These are phyloP conservation scores for Temnothorax unifasciatus DNA, from an alignment of 2,888 invertebrate genomes.

Conservation along the genomic window DNA sequence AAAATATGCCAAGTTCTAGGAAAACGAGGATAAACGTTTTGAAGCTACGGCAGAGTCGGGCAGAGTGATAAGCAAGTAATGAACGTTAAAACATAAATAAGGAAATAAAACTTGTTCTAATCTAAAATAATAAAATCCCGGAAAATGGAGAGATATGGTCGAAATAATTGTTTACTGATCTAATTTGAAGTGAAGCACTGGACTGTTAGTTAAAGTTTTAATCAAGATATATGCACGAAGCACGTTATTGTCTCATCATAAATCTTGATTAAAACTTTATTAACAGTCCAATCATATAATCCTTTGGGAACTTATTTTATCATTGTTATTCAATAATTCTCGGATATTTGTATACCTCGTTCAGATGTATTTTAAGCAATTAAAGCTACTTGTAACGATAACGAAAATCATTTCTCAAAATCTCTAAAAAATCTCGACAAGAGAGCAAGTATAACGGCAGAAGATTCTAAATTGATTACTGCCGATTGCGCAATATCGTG, in stretches of 20 bases:
- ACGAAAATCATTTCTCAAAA: background rate
- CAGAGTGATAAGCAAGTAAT: background rate
- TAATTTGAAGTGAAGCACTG: background rate
- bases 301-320: background rate
- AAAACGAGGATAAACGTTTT: background rate
- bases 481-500: constrained; percentile 78
- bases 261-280: background rate
- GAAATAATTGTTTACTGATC: background rate
- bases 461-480: constrained; percentile 64
- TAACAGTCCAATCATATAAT: background rate
- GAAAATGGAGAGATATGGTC: background rate
- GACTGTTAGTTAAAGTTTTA: too few relatives aligned
- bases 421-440: constrained; percentile 7
- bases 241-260: background rate
- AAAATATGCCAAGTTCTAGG: background rate
- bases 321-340: background rate
- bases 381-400: background rate
- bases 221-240: background rate
- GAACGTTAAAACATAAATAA: background rate
- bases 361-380: background rate
- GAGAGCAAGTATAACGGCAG: background rate
- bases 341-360: background rate
- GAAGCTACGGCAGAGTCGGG: background rate
- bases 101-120: background rate
- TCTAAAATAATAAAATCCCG: constrained; percentile 3